These are phyloP conservation scores for Pomacea canaliculata DNA, from an alignment of 2,888 invertebrate genomes.

Conservation along the genomic window DNA sequence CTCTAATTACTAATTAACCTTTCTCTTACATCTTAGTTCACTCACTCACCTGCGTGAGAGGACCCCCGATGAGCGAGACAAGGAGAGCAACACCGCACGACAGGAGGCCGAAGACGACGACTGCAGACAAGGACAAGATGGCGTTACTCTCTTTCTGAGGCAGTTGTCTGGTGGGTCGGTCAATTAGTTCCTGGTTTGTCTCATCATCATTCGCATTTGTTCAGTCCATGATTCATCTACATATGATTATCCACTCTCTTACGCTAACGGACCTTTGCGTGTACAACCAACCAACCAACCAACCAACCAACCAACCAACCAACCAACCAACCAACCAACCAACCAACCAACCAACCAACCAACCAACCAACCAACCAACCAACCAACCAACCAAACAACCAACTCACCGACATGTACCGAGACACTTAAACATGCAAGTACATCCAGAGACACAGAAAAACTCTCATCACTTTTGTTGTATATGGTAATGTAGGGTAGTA, in stretches of 20 bases:
- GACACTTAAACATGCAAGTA: not conserved
- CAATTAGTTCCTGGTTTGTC: no score
- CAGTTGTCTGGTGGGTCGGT: no score
- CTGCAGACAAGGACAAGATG: constrained; percentile 4
- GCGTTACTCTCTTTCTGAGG: no score
- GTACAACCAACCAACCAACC: not conserved
- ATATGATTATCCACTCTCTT: not conserved
- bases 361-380: not conserved
- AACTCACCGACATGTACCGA: not conserved
- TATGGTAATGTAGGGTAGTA: no score
- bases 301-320: not conserved
- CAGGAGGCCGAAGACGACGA: constrained; percentile 25
- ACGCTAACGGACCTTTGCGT: not conserved
- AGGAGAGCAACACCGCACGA: constrained; percentile 31
- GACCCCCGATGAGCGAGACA: constrained; percentile 30
- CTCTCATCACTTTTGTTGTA: not conserved
- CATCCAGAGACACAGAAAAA: not conserved
- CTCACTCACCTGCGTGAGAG: constrained; percentile 30
- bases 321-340: not conserved
- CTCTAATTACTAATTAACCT: no score
- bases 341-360: not conserved
- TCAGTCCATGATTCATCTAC: not conserved
- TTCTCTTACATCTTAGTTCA: no score
- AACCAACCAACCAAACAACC: not conserved
- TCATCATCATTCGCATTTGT: no score